phyloP scores from a whole-genome alignment of 2,888 invertebrate genomes.

The Luperina testacea region DNA sequence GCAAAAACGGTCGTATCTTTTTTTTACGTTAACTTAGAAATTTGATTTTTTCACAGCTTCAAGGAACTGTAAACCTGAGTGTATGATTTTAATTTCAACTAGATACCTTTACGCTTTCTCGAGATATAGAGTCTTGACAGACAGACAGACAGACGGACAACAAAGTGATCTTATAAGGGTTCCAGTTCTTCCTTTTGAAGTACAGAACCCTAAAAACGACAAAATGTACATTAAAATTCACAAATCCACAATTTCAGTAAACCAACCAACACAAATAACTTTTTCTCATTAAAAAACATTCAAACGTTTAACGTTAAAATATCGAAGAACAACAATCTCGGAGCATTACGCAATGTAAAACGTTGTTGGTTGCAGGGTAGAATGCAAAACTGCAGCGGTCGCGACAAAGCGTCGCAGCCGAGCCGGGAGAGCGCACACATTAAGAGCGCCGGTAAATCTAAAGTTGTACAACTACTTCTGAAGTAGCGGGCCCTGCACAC shows the following conservation, averaged over 20 bases:
- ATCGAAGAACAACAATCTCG: conserved; percentile 43
- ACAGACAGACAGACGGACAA: too few species aligned
- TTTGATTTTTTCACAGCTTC: too few species aligned
- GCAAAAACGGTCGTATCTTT: too few species aligned
- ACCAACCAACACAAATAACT: not conserved
- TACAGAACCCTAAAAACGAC: not conserved
- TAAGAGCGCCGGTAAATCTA: conserved; percentile 61
- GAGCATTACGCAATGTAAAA: conserved; percentile 48
- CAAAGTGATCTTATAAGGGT: too few species aligned
- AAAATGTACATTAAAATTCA: not conserved
- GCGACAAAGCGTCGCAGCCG: conserved; percentile 32
- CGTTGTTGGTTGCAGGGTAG: conserved; percentile 7
- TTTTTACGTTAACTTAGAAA: too few species aligned
- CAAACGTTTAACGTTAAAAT: conserved; percentile 35
- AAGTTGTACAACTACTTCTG: conserved; percentile 52
- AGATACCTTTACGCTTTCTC: too few species aligned
- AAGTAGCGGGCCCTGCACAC: conserved; percentile 10
- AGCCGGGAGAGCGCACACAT: conserved; percentile 28
- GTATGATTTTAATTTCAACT: too few species aligned
- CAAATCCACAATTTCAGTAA: not conserved
- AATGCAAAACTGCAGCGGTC: conserved; percentile 57
- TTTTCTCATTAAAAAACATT: conserved; percentile 34
- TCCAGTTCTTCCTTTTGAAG: too few species aligned
- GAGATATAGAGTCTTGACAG: too few species aligned
- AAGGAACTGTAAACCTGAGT: too few species aligned